Base-by-base conservation (phyloP, 2,888 invertebrate genomes). In the Volucella bombylans region DNA sequence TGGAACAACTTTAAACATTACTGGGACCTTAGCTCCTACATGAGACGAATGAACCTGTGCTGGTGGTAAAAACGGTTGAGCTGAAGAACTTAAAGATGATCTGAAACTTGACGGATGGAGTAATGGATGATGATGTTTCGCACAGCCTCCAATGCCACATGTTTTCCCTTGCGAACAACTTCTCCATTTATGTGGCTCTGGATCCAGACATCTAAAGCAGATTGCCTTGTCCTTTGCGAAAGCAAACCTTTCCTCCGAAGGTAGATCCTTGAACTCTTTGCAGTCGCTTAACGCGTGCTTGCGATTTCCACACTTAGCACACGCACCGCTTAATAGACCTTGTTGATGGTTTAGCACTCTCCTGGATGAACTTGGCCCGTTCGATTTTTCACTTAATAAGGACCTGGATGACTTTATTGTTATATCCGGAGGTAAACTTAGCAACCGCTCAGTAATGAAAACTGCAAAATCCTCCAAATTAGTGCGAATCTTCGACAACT, bases 1-100 rank as follows among this genome's bases (percentile, higher is more conserved):
- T 6, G 68, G 68, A 47, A 68, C 45, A 45, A 64, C 38, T 11
- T 68, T 68, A 38, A 61, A 68, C 45, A 76, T 12, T 12, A 73
- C 47, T 14, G 64, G 52, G n/a, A 43, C 23, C 50, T 71, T 61
- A 12, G 49, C 15, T 52, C 61, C 43, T 10, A 71, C 6, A 50
- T 59, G 69, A 11, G 71, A 71, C 6, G 61, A 71, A 50, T 59
- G 59, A 54, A 67, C 23, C 43, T 67, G 67, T 12, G 54, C n/a
- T 23, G n/a, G 43, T 39, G 59, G 57, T 2, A 11, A 11, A 8
- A 71, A 71, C 49, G 69, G 41, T 10, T 39, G 47, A 4, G 59
- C 71, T 15, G 8, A 41, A 41, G 50, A 50, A 71, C 31, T 71
- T 39, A 61, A 61, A 43, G 23, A 12, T 55, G 47, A 23, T 14